Conservation (phyloP, 1,140 invertebrate genomes). For the Heliothis subflexa region DNA sequence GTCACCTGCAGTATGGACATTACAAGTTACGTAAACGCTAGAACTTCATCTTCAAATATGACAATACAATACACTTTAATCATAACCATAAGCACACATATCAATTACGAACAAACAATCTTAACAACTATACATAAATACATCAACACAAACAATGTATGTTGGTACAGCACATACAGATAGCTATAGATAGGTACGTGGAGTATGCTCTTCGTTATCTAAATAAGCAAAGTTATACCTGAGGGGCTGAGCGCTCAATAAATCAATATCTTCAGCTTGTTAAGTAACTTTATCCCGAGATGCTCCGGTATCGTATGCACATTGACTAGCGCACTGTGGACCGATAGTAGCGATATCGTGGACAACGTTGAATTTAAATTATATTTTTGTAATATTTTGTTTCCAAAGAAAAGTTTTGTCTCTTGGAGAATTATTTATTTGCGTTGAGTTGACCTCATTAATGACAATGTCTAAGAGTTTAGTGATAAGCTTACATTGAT, state of each 20-base stretch:
- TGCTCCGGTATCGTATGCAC: constrained; percentile 66
- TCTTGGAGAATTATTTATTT: too few relatives aligned
- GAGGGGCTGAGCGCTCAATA: constrained; percentile 62
- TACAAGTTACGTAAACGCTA: too few relatives aligned
- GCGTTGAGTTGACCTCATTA: too few relatives aligned
- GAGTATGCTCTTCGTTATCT: constrained; percentile 36
- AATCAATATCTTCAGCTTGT: constrained; percentile 76
- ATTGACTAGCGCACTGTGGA: constrained; percentile 59
- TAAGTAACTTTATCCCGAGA: constrained; percentile 73
- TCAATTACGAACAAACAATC: background rate
- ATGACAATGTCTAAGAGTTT: too few relatives aligned
- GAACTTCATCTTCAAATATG: too few relatives aligned
- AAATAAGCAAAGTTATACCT: constrained; percentile 61
- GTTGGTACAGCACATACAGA: background rate
- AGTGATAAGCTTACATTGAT: too few relatives aligned
- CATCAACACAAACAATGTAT: constrained; percentile 14
- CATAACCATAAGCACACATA: background rate
- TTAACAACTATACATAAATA: background rate
- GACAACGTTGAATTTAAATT: background rate
- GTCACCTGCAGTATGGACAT: too few relatives aligned
- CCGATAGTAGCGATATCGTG: background rate
- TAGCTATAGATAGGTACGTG: background rate
- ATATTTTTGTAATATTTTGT: too few relatives aligned
- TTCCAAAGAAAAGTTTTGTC: too few relatives aligned
- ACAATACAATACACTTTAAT: background rate